These are phyloP conservation scores for Rhopalosiphum nymphaeae DNA, from an alignment of 2,888 invertebrate species.

Conservation along the genomic window DNA sequence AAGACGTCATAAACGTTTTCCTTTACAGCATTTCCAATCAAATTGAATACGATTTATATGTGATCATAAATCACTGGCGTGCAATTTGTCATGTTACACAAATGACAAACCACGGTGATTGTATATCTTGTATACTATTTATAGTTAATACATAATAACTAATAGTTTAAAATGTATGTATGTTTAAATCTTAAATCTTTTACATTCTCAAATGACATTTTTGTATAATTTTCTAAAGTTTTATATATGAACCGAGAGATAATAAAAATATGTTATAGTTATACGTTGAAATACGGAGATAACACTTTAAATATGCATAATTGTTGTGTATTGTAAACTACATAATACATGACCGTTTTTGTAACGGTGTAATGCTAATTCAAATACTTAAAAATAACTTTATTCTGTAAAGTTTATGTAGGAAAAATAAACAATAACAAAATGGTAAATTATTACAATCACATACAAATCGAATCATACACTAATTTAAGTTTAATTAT, in stretches of 20 bases:
- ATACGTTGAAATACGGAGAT: neutral
- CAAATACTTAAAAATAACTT: neutral
- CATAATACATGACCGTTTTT: neutral
- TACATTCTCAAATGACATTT: neutral
- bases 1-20: too few species aligned
- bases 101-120: neutral
- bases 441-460: neutral
- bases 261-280: neutral
- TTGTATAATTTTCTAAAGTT: neutral
- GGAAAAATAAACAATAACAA: neutral
- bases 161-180: neutral
- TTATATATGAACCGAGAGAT: neutral
- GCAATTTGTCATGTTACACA: neutral
- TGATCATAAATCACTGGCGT: neutral
- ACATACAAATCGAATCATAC: too few species aligned
- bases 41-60: neutral
- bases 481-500: neutral
- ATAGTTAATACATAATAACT: neutral
- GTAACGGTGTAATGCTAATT: neutral
- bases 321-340: too few species aligned
- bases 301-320: neutral
- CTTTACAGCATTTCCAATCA: neutral
- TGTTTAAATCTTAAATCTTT: neutral
- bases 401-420: neutral
- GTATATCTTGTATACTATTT: neutral